Conservation (phyloP, 2,113 vertebrate genomes). For the Pavo muticus region DNA sequence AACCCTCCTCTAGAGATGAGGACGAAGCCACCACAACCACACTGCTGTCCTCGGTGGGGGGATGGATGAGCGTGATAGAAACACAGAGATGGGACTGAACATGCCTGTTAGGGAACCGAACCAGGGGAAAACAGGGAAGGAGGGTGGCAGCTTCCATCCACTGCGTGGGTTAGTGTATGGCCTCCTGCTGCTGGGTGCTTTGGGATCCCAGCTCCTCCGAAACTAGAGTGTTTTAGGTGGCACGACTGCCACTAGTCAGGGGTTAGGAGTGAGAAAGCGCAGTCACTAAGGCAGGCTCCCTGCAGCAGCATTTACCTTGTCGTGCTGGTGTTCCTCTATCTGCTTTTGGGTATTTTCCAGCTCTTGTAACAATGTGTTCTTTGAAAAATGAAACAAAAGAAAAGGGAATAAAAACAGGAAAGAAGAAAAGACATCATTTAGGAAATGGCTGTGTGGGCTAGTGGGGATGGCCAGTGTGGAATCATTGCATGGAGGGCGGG, state of each 20-base stretch:
- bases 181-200: constrained; percentile 24
- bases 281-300: neutral
- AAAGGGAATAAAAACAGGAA: constrained; percentile 50
- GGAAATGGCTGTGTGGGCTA: rapidly evolving
- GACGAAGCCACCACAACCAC: rapidly evolving
- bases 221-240: neutral
- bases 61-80: neutral
- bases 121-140: rapidly evolving
- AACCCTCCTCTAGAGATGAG: rapidly evolving
- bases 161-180: neutral
- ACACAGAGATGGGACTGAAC: neutral
- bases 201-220: neutral
- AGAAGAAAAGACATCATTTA: constrained; percentile 36
- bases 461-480: rapidly evolving
- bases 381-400: constrained; percentile 9
- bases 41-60: neutral
- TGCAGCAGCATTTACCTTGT: constrained; percentile 82
- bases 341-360: constrained; percentile 95
- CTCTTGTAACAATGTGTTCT: constrained; percentile 95
- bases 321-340: constrained; percentile 92
- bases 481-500: rapidly evolving
- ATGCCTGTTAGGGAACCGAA: neutral
- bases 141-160: neutral
- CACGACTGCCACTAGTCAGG: rapidly evolving
- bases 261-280: neutral